These are phyloP conservation scores for Chloroceryle aenea DNA, from an alignment of 2,113 vertebrate genomes.

Conservation along the genomic window DNA sequence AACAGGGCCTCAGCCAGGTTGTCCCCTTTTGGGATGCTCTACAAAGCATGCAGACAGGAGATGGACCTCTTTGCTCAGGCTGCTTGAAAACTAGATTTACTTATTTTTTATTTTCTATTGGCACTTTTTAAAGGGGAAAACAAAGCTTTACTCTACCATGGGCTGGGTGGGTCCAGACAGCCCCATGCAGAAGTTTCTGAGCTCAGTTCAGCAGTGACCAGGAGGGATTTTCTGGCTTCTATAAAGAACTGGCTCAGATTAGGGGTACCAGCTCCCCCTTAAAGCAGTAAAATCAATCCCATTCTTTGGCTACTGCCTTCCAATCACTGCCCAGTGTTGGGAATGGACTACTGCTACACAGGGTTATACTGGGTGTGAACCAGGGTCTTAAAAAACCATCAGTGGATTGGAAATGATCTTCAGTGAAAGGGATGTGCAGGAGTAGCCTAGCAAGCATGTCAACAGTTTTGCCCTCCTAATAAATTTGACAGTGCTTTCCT, in stretches of 20 bases:
- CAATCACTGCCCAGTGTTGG: neutral
- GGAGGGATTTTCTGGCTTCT: neutral
- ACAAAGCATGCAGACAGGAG: neutral
- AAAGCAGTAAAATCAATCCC: neutral
- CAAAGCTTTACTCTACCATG: neutral
- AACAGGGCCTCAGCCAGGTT: neutral
- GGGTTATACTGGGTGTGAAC: neutral
- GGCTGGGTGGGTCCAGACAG: neutral
- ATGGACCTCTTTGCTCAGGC: neutral
- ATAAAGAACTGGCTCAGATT: neutral
- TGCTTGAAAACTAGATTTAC: neutral
- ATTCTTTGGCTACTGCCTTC: neutral
- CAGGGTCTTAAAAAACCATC: neutral
- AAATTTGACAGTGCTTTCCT: slow-evolving; percentile 9
- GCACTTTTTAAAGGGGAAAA: neutral
- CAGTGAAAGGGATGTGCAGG: slow-evolving; percentile 3
- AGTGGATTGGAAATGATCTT: slow-evolving; percentile 45
- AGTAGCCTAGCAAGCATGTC: neutral
- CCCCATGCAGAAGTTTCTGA: fast-evolving
- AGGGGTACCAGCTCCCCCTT: neutral
- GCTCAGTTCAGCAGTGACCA: neutral
- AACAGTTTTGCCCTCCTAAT: neutral
- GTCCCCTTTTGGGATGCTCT: neutral
- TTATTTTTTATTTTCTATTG: neutral
- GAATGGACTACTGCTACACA: neutral